phyloP scores from a whole-genome alignment of 2,113 vertebrate genomes.

The Myotis davidii region DNA sequence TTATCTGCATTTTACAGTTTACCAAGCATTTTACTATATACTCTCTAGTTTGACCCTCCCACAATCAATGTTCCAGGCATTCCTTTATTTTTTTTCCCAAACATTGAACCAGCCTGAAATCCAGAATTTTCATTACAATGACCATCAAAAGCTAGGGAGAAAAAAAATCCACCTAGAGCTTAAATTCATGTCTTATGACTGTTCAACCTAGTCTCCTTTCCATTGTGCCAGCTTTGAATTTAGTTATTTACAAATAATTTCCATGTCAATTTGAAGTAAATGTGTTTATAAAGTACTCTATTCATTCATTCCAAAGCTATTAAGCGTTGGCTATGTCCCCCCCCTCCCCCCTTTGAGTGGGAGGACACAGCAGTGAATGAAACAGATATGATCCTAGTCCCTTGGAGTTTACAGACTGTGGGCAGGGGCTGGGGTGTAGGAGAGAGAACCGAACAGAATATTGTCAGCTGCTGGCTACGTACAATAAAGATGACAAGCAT shows the following conservation, averaged over 20 bases:
- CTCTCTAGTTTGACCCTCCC: not conserved
- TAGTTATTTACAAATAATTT: conserved; percentile 11
- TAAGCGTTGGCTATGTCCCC: not conserved
- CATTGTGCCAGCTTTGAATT: not conserved
- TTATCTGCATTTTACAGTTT: not conserved
- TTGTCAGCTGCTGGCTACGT: not conserved
- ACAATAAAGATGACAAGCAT: not conserved
- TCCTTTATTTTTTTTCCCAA: not conserved
- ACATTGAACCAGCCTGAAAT: not conserved
- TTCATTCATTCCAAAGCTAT: not conserved
- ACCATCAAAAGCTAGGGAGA: not conserved
- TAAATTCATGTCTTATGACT: not conserved
- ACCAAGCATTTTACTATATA: not conserved
- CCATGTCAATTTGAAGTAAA: not conserved
- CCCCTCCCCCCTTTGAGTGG: too few species aligned
- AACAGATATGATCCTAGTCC: not conserved
- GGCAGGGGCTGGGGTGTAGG: not conserved
- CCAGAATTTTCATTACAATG: not conserved
- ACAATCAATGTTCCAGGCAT: not conserved
- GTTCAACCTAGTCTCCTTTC: not conserved
- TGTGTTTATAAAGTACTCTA: not conserved
- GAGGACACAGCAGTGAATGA: not conserved
- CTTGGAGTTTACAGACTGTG: not conserved
- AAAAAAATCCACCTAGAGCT: not conserved
- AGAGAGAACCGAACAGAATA: too few species aligned